Base-by-base conservation (phyloP, 35 echinoderm and acorn worm species). In the Eucidaris tribuloides region DNA sequence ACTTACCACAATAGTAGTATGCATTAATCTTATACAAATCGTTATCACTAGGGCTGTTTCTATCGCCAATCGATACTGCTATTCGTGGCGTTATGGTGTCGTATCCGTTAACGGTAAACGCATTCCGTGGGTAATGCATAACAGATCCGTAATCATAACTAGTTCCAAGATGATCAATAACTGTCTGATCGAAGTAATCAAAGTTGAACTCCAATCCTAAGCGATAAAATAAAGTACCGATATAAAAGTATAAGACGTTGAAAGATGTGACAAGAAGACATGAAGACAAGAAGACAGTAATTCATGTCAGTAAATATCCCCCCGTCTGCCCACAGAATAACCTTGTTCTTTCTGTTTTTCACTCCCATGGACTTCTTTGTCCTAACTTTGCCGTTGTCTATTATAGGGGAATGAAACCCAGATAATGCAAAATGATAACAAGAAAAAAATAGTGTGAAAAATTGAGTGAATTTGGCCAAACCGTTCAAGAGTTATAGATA, bases 1-100 rank as follows among this genome's bases (percentile, higher is more conserved):
- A 93, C 91, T 81, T 48, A n/a, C 92, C 86, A 45, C 95, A 98
- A 42, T 86, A 86, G 60, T 98, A 98, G 2, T 93, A 60, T 42
- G 88, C 63, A 60, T 89, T 98, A 35, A 98, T 54, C 32, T 79
- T 46, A 7, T 77, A 84, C 25, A 98, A 55, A 74, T 98, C 95
- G 19, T 55, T 65, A 15, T 93, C 63, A 70, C 95, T 98, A 61
- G 93, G 93, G 56, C 82, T 82, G 55, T 93, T 92, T 33, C 79
- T 78, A 29, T 65, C 80, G 0, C 95, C 95, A 14, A 92, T 76
- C 54, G 58, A 88, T 24, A 29, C 79, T 23, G 79, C 40, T 19
- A 62, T 34, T 5, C 50, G 68, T 34, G 93, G 88, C 30, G 50
- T 48, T 7, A 96, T 88, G 9, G 93, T 96, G 24, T 52, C 35